Evolutionary conservation across 2,113 vertebrate species (phyloP).

Genomic region (Hucho hucho): DNA sequence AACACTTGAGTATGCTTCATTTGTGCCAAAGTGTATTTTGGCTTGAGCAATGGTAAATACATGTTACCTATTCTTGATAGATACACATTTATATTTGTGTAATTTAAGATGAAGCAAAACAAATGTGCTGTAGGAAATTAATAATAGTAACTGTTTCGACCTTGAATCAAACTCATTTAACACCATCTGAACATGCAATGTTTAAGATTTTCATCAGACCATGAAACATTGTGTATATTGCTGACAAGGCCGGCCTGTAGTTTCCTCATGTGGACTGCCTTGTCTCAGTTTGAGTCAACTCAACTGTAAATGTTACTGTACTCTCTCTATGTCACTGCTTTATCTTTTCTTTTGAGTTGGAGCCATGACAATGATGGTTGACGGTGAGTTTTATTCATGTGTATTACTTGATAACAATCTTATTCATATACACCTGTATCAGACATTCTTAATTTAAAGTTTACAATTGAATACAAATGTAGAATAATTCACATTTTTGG

Average conservation of each 20-base stretch:
- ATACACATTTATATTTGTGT: constrained; percentile 2
- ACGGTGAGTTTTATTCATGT: not conserved
- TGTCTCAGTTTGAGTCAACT: not conserved
- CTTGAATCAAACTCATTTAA: too few relatives aligned
- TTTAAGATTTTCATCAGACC: not conserved
- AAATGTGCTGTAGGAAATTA: not conserved
- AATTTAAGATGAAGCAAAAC: not conserved
- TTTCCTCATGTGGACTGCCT: not conserved
- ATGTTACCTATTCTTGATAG: too few relatives aligned
- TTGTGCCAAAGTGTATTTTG: too few relatives aligned
- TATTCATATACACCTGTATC: too few relatives aligned
- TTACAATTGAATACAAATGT: too few relatives aligned
- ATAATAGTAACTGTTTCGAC: too few relatives aligned
- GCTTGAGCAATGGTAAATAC: too few relatives aligned
- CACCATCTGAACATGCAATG: too few relatives aligned
- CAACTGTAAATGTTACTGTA: not conserved
- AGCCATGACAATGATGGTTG: not conserved
- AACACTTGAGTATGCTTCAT: too few relatives aligned
- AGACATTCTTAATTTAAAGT: too few relatives aligned
- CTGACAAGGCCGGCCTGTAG: too few relatives aligned
- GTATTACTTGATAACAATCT: not conserved
- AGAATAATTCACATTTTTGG: too few relatives aligned
- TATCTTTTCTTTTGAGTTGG: not conserved
- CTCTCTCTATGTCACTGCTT: not conserved
- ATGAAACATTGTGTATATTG: not conserved